Evolutionary conservation across 2,888 invertebrate genomes (phyloP).

Genomic region (Labia minor): DNA sequence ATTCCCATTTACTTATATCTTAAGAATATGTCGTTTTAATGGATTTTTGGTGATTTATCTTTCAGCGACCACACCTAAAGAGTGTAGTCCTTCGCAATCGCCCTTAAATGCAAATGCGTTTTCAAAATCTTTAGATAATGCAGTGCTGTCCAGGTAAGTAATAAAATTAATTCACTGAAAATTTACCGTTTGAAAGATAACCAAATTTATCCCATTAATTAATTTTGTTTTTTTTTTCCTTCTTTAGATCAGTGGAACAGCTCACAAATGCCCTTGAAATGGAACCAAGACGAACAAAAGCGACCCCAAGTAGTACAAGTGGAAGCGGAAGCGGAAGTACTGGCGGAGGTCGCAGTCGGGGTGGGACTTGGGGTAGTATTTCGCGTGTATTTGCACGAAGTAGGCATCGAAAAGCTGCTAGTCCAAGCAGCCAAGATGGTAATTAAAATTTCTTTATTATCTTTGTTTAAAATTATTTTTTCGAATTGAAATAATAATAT

Average conservation of each 20-base stretch:
- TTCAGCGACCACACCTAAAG: slow-evolving; percentile 67
- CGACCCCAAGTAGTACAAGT: slow-evolving; percentile 32
- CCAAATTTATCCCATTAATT: too few species aligned
- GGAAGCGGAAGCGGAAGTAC: slow-evolving; percentile 28
- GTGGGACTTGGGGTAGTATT: slow-evolving; percentile 83
- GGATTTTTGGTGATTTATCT: slow-evolving; percentile 28
- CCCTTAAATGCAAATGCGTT: slow-evolving; percentile 67
- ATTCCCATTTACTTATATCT: background rate
- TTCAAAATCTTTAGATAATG: slow-evolving; percentile 61
- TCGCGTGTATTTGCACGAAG: slow-evolving; percentile 78
- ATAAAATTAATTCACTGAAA: background rate
- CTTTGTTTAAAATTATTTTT: too few species aligned
- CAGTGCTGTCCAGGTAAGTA: slow-evolving; percentile 49
- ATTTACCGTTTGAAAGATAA: background rate
- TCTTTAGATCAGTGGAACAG: slow-evolving; percentile 52
- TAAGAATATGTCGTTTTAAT: slow-evolving; percentile 26
- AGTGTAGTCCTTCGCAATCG: slow-evolving; percentile 69
- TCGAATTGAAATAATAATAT: background rate
- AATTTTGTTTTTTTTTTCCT: too few species aligned
- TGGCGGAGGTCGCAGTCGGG: slow-evolving; percentile 48
- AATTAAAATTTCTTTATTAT: slow-evolving; percentile 35
- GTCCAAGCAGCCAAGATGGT: slow-evolving; percentile 53
- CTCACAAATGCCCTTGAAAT: slow-evolving; percentile 54
- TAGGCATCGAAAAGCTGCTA: slow-evolving; percentile 67
- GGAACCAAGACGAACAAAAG: slow-evolving; percentile 31